Base-by-base conservation (phyloP, 2,113 vertebrate genomes). In the Sapayoa aenigma region DNA sequence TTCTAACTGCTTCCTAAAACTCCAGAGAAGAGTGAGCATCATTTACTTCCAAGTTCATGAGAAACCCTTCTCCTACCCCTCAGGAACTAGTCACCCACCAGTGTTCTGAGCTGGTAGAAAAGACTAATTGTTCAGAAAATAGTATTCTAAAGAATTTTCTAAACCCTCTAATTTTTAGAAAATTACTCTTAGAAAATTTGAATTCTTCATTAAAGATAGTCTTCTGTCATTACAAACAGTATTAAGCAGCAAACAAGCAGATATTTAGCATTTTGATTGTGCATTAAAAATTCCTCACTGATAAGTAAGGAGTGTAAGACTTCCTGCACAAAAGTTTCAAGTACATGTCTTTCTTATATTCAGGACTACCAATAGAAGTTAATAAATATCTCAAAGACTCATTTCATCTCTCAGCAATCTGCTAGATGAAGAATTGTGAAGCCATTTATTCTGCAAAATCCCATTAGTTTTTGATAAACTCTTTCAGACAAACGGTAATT, bases 401-500 rank as follows among this genome's bases (percentile, higher is more conserved):
- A 56, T 89, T 88, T 90, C 16, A 86, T 90, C 85, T 93, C 87
- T 75, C 92, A 78, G 86, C 83, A 94, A 65, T 25, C 56, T 65
- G 73, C 85, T 33, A 80, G 76, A 84, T 82, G 83, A 92, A 78
- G 79, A 86, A 90, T 23, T 49, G 76, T 19, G 15, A 95, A 92
- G 76, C 68, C 73, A 79, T 94, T 92, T 87, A 60, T 94, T 90
- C 68, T 93, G 49, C 60, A 92, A 90, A 96, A 96, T 83, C 76
- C 92, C 77, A 93, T 92, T 84, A 69, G 76, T 39, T 82, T 94
- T 72, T 86, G 80, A 94, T 89, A 82, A 96, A 93, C 44, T 93
- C 88, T 92, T 86, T 87, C 83, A 94, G 92, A 92, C 3, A 15
- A 96, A 87, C 6, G 56, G 73, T 66, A 87, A 96, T 93, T 92